Base-by-base conservation (phyloP, 2,888 invertebrate genomes). In the Asteroscopus sphinx region DNA sequence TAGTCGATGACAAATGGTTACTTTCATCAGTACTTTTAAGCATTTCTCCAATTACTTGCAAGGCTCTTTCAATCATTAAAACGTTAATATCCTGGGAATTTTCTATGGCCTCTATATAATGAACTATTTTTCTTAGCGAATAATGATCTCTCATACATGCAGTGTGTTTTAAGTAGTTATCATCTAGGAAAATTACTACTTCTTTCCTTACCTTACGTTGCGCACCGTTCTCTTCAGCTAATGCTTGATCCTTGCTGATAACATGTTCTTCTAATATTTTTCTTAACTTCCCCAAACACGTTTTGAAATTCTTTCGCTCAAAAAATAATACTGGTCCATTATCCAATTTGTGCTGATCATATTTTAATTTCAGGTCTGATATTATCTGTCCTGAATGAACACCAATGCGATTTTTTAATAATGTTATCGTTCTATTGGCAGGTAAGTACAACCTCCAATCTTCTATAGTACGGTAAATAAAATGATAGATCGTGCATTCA, bases 41-140 rank as follows among this genome's bases (percentile, higher is more conserved):
- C 68, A 68, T 62, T 68, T 68, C 67, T 16, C 68, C 67, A 1
- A 47, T 46, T 12, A 68, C 67, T 42, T 68, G 67, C 9, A 68
- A 7, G 2, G 32, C 36, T 41, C 68, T 53, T 33, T 62, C 68
- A 13, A 68, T 47, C 12, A 57, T 51, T 25, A 57, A 33, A 15
- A 62, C 16, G 45, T 13, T n/a, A 8, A 11, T 1, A 4, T 15
- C 15, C 3, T 39, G 13, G 17, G 40, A 45, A 4, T 46, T 12
- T 32, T 39, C 26, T 1, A 57, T 6, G 25, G 53, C 48, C 2
- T 54, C 7, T 26, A 62, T 16, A n/a, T 62, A 68, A 11, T 44
- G 15, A 16, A 46, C 7, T 7, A 68, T 57, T 32, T 68, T 68
- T 2, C 16, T 26, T 3, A 68, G 15, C 1, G 67, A 57, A 54